Evolutionary conservation across 1,140 invertebrate genomes (phyloP).

Genomic region (Lepidurus apus): DNA sequence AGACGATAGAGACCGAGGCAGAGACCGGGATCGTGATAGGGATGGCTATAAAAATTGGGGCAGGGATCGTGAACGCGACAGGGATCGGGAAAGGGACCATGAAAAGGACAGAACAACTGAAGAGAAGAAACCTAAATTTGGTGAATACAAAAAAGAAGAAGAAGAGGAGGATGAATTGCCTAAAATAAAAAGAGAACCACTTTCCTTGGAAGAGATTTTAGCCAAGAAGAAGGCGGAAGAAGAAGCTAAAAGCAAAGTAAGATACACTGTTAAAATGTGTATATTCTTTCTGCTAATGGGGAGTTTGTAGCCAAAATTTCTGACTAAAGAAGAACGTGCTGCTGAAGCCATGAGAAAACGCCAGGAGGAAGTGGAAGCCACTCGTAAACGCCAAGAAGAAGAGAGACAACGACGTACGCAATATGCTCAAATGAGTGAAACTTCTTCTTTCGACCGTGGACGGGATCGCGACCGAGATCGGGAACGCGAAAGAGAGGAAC

Average conservation of each 20-base stretch:
- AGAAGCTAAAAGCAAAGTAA: constrained; percentile 70
- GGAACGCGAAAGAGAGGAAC: constrained; percentile 45
- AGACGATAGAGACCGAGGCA: constrained; percentile 42
- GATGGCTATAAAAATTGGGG: constrained; percentile 44
- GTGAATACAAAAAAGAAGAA: constrained; percentile 41
- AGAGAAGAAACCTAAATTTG: constrained; percentile 46
- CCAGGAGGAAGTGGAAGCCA: constrained; percentile 73
- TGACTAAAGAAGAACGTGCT: constrained; percentile 91
- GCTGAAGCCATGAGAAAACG: constrained; percentile 80
- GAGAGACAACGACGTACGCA: constrained; percentile 58
- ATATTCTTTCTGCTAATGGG: constrained; percentile 19
- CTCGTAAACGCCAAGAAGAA: constrained; percentile 62
- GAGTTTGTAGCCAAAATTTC: constrained; percentile 73
- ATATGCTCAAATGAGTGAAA: constrained; percentile 43
- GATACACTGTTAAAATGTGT: constrained; percentile 41
- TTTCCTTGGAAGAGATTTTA: constrained; percentile 92
- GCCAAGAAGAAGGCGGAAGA: constrained; percentile 96
- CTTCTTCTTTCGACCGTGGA: constrained; percentile 34
- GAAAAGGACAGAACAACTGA: constrained; percentile 48
- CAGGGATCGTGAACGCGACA: constrained; percentile 44
- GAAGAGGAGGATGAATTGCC: constrained; percentile 38
- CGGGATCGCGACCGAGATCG: constrained; percentile 41
- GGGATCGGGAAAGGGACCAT: constrained; percentile 44
- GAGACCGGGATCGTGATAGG: constrained; percentile 43
- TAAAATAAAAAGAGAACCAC: constrained; percentile 69